Conservation (phyloP, 2,797 vertebrate species). For the Muscicapa comitata region DNA sequence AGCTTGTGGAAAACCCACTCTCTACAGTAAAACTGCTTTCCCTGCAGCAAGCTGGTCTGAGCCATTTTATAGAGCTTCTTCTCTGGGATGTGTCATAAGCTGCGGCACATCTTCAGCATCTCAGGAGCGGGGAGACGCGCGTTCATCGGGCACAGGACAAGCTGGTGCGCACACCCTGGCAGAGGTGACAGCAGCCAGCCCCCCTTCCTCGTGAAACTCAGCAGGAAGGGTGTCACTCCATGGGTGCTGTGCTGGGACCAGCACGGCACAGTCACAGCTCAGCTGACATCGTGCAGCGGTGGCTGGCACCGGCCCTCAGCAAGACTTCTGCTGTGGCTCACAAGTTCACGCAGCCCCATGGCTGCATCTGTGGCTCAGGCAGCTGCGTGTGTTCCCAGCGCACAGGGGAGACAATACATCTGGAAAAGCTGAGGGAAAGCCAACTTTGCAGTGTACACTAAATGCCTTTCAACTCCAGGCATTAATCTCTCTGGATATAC, state of each 20-base stretch:
- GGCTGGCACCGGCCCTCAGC: constrained; percentile 25
- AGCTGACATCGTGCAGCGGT: constrained; percentile 40
- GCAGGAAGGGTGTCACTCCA: constrained; percentile 39
- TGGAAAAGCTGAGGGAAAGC: constrained; percentile 62
- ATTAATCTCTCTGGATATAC: constrained; percentile 59
- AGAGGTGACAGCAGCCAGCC: neutral
- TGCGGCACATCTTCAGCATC: constrained; percentile 18
- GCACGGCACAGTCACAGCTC: constrained; percentile 29
- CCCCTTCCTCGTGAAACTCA: constrained; percentile 17
- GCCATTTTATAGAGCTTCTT: constrained; percentile 83
- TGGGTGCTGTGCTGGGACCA: neutral
- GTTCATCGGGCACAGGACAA: neutral
- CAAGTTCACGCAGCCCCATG: constrained; percentile 74
- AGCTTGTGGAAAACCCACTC: constrained; percentile 99
- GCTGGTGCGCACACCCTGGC: neutral
- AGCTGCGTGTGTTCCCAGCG: constrained; percentile 40
- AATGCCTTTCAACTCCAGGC: constrained; percentile 45
- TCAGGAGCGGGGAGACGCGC: neutral
- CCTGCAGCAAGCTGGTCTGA: constrained; percentile 95
- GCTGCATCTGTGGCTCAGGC: constrained; percentile 76
- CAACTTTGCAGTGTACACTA: constrained; percentile 42
- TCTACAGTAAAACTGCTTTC: constrained; percentile 97
- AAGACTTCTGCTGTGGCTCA: constrained; percentile 47
- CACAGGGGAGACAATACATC: constrained; percentile 65
- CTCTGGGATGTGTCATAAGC: constrained; percentile 67